These are phyloP conservation scores for Apodemus agrarius DNA, from an alignment of 2,797 vertebrate genomes.

Conservation along the genomic window DNA sequence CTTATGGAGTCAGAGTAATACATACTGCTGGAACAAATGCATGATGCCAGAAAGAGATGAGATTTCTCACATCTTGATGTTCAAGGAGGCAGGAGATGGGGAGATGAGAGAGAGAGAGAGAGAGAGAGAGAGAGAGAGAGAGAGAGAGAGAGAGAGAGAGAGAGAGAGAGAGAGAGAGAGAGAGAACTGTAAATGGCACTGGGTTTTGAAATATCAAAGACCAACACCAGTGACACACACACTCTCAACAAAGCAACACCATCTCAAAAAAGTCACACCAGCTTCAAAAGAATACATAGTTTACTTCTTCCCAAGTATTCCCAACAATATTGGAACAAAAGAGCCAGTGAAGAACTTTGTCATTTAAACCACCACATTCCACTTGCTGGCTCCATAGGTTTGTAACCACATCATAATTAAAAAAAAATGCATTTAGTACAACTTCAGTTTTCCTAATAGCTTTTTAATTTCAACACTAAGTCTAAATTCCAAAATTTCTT, in stretches of 20 bases:
- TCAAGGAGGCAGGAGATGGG: background rate
- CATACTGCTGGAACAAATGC: background rate
- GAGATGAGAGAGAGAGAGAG: background rate
- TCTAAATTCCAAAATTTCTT: background rate
- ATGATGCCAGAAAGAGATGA: background rate
- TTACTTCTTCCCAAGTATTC: background rate
- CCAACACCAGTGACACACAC: background rate
- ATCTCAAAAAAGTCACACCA: background rate
- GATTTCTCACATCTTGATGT: background rate
- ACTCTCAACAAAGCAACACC: background rate
- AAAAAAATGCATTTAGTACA: background rate
- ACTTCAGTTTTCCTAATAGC: background rate
- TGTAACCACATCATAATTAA: background rate
- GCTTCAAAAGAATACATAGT: background rate
- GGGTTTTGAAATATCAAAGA: background rate
- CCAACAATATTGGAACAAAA: background rate
- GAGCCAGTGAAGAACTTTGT: background rate
- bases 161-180: background rate
- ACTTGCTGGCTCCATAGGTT: background rate
- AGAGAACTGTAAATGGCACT: background rate
- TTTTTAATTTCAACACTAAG: background rate
- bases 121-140: background rate
- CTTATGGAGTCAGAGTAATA: background rate
- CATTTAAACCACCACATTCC: background rate
- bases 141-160: too few relatives aligned